Base-by-base conservation (phyloP, 1,140 invertebrate species). In the Brachionus koreanus region DNA sequence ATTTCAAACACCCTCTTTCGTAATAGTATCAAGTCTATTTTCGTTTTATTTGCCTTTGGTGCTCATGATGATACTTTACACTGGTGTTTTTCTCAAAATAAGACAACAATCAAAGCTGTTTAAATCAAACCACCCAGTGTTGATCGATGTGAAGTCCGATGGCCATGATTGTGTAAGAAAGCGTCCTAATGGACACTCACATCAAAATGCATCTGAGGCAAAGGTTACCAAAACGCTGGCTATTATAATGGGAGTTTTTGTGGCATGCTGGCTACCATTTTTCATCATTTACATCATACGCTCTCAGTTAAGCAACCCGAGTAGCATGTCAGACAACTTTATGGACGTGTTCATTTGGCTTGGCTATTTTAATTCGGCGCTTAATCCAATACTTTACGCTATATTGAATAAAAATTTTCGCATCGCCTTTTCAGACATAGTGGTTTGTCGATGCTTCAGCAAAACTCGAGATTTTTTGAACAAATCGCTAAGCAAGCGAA, bases 11-110 rank as follows among this genome's bases (percentile, higher is more conserved):
- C 92, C 92, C 74, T 93, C 93, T 23, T 99, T 99, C 90, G 97
- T 99, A 84, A 90, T 99, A 67, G 98, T 95, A 89, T 96, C 94
- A 4, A 95, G 95, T 1, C 91, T 96, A 25, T 95, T 95, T 7
- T 96, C 95, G 72, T 98, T 98, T 91, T 96, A 95, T 87, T 93
- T 98, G 85, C 96, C 96, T 10, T 95, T 96, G 92, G 92, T 95
- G 84, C 93, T 98, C 42, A 97, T 98, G 94, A 90, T 97, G 72
- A 96, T 97, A 90, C 94, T 98, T 89, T 98, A 98, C 89, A 95
- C 94, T 91, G 91, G 94, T 83, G 98, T 98, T 84, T 98, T 98
- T 89, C 92, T 93, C 81, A 95, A 86, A 33, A 84, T 89, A 23
- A 82, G 84, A 29, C 67, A 81, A n/a, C 77, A 77, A 39, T 77